Conservation (phyloP, 2,113 vertebrate genomes). For the Pundamilia nyererei region DNA sequence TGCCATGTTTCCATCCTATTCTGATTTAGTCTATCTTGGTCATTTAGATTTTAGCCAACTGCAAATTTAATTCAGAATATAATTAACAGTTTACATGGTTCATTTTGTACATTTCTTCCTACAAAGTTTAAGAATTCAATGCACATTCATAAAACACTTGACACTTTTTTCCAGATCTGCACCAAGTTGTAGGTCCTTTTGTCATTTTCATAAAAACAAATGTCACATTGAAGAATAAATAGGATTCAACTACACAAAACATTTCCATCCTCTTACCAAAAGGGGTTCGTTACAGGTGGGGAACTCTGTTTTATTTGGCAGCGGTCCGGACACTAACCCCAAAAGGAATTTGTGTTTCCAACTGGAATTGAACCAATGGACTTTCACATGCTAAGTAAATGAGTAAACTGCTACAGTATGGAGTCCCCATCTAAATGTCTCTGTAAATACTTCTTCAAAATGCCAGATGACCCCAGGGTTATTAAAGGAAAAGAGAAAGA, state of each 20-base stretch:
- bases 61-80: background rate
- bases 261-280: background rate
- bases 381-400: background rate
- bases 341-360: background rate
- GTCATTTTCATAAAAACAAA: background rate
- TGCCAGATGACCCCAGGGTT: background rate
- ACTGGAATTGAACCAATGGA: background rate
- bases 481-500: background rate
- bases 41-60: background rate
- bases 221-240: background rate
- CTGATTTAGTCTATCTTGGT: background rate
- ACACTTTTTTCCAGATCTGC: background rate
- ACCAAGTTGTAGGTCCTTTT: background rate
- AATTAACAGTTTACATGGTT: background rate
- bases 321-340: background rate
- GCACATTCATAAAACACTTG: background rate
- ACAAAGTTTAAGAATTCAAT: background rate
- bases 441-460: background rate
- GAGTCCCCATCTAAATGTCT: background rate
- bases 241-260: background rate
- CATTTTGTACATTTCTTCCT: background rate
- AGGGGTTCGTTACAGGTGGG: background rate
- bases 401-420: background rate
- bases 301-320: background rate
- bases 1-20: background rate